A percentile compares a stretch with the other conserved stretches of the same genome.
These are phyloP conservation scores for Mus spretus DNA, from an alignment of 2,797 vertebrate genomes.

Conservation along the genomic window DNA sequence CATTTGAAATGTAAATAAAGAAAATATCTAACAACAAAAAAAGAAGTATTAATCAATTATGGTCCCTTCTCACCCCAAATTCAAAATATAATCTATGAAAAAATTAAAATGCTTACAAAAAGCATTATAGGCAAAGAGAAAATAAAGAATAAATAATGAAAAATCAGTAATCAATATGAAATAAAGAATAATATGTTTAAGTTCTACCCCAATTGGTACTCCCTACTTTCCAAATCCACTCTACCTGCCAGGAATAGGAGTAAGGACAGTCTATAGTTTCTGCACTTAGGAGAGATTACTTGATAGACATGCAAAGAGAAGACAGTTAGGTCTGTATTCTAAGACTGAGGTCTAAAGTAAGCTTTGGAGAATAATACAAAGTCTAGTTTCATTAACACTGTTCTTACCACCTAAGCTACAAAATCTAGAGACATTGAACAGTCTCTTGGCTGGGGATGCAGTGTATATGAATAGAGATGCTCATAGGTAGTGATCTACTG, in stretches of 20 bases:
- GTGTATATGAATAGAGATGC: neutral
- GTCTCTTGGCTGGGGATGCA: neutral
- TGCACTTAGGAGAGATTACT: constrained; percentile 34
- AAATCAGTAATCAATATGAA: too few species aligned
- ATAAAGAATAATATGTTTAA: neutral
- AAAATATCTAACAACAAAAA: too few species aligned
- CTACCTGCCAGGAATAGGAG: neutral
- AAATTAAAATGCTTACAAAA: neutral
- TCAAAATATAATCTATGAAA: neutral
- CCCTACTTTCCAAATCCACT: neutral
- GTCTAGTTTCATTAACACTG: constrained; percentile 15
- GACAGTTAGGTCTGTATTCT: neutral
- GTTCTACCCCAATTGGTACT: constrained; percentile 35
- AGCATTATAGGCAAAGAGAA: neutral
- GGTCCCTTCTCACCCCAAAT: neutral
- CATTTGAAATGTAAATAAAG: too few species aligned
- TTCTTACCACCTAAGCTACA: neutral
- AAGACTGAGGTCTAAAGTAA: neutral
- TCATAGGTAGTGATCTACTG: neutral
- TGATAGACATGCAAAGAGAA: constrained; percentile 13
- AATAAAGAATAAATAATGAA: neutral
- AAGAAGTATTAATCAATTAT: constrained; percentile 37
- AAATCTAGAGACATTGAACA: neutral
- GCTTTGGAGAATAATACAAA: constrained; percentile 30
- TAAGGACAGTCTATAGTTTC: neutral